phyloP scores from a whole-genome alignment of 2,113 vertebrate genomes.

The Procavia capensis region DNA sequence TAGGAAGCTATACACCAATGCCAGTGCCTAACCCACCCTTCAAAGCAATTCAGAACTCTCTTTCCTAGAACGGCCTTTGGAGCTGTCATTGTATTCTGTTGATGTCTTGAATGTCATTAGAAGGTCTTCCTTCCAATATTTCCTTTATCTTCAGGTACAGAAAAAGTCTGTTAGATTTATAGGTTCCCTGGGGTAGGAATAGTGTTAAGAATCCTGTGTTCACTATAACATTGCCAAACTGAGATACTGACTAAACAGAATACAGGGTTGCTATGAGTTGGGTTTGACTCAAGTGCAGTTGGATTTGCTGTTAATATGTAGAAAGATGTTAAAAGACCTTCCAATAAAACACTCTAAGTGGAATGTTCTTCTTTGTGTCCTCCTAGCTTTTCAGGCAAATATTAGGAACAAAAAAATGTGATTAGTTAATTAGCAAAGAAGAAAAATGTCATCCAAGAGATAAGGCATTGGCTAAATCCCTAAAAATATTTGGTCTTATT shows the following conservation, averaged over 20 bases:
- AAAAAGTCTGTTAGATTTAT: not conserved
- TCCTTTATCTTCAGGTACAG: too few species aligned
- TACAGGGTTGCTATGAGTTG: too few species aligned
- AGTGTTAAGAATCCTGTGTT: not conserved
- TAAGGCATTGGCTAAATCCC: not conserved
- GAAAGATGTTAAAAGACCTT: not conserved
- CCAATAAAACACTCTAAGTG: not conserved
- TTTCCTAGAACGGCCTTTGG: too few species aligned
- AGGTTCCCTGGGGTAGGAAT: not conserved
- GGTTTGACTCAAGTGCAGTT: too few species aligned
- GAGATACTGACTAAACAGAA: not conserved
- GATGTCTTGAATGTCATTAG: too few species aligned
- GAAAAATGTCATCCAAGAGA: not conserved
- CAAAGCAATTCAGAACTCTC: too few species aligned
- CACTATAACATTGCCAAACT: not conserved
- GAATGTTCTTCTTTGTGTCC: not conserved
- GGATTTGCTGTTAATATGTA: constrained; percentile 6
- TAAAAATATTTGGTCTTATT: not conserved
- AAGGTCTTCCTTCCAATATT: too few species aligned
- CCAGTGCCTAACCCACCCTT: too few species aligned
- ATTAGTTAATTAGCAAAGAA: not conserved
- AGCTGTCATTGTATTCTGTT: too few species aligned
- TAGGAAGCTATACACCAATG: too few species aligned
- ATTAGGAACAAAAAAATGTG: not conserved
- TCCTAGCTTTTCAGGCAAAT: not conserved